Conservation (phyloP, 2,888 invertebrate genomes). For the Ptychoptera albimana region DNA sequence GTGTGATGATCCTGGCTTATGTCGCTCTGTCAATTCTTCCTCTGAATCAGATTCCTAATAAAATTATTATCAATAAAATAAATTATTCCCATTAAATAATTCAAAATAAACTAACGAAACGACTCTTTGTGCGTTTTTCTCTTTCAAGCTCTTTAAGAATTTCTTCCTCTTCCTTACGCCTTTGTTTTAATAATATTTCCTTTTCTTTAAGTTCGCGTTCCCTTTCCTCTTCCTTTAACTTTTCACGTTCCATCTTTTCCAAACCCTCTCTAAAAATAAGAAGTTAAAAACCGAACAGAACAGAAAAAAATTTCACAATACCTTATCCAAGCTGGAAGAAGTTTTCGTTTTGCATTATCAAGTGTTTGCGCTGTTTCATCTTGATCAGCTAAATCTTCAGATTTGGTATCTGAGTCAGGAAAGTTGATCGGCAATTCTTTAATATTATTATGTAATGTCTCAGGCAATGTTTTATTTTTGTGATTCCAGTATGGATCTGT, state of each 20-base stretch:
- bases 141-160: constrained; percentile 23
- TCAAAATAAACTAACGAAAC: constrained; percentile 3
- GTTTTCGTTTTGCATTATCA: constrained; percentile 75
- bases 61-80: neutral
- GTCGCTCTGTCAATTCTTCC: constrained; percentile 24
- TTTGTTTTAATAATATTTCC: constrained; percentile 38
- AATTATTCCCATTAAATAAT: too few species aligned
- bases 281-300: neutral
- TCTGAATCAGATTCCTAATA: constrained; percentile 5
- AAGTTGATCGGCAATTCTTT: too few species aligned
- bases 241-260: constrained; percentile 95
- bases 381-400: neutral
- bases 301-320: constrained; percentile 43
- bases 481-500: too few species aligned
- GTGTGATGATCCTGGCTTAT: constrained; percentile 31
- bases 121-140: constrained; percentile 4
- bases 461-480: too few species aligned
- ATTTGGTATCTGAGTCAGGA: neutral
- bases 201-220: constrained; percentile 49
- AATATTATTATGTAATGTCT: too few species aligned
- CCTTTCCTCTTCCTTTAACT: constrained; percentile 69
- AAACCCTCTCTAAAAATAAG: constrained; percentile 43
- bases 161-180: constrained; percentile 34
- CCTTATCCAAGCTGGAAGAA: constrained; percentile 94
- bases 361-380: constrained; percentile 27